Evolutionary conservation across 2,888 invertebrate species (phyloP).

Genomic region (Bugulina stolonifera): DNA sequence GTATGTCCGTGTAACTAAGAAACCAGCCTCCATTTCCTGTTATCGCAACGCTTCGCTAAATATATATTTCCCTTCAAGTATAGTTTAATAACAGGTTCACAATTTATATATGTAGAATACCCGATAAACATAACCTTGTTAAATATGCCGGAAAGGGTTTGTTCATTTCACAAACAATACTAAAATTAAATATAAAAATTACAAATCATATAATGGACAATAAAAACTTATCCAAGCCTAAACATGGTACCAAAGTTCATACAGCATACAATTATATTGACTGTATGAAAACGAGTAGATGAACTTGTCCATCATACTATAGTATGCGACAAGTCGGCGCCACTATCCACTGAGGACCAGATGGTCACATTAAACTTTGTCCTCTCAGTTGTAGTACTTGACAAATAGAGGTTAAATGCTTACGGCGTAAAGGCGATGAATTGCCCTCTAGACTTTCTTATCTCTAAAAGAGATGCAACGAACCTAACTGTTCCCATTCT

Average conservation of each 20-base stretch:
- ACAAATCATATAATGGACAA: no score
- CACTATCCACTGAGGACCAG: not conserved
- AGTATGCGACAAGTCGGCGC: not conserved
- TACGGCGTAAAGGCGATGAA: no score
- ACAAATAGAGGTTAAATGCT: no score
- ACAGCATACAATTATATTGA: not conserved
- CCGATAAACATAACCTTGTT: no score
- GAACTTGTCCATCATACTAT: not conserved
- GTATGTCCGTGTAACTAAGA: not conserved
- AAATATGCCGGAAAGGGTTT: no score
- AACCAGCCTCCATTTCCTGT: not conserved
- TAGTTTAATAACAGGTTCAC: no score
- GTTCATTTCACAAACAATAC: not conserved
- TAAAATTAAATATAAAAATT: no score
- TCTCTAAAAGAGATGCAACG: no score
- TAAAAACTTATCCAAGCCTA: not conserved
- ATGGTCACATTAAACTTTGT: not conserved
- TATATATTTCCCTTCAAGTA: not conserved
- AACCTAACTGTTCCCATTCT: no score
- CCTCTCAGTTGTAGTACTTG: no score
- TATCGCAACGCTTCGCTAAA: not conserved
- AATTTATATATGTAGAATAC: no score
- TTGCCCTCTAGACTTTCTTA: no score
- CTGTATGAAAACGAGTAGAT: not conserved
- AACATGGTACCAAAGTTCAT: not conserved